Conservation (phyloP, 2,113 vertebrate species). For the Poeciliopsis turrubarensis region DNA sequence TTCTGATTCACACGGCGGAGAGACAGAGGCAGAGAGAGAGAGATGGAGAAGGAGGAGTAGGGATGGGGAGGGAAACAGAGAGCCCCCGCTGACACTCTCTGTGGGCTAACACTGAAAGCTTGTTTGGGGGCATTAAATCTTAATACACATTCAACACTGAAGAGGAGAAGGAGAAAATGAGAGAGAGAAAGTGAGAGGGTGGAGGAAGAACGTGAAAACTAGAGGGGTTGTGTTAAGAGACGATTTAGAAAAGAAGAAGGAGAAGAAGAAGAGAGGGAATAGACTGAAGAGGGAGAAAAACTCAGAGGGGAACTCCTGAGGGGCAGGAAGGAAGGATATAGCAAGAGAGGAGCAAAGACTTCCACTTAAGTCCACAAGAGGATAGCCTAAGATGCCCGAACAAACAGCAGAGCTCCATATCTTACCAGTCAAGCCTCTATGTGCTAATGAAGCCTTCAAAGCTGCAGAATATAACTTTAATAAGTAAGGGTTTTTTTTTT, state of each 20-base stretch:
- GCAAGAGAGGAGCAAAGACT: constrained; percentile 59
- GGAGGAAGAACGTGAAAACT: constrained; percentile 16
- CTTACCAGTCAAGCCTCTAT: constrained; percentile 71
- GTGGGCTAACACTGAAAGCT: constrained; percentile 73
- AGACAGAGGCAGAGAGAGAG: too few relatives aligned
- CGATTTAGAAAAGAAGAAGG: constrained; percentile 3
- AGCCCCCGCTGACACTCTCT: constrained; percentile 69
- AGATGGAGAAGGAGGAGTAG: constrained; percentile 11
- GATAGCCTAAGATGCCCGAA: constrained; percentile 61
- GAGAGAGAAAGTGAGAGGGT: constrained; percentile 44
- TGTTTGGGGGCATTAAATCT: constrained; percentile 76
- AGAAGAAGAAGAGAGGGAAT: constrained; percentile 15
- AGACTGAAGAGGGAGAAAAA: constrained; percentile 14
- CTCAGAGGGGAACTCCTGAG: constrained; percentile 50
- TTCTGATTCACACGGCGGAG: constrained; percentile 55
- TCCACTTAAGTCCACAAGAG: constrained; percentile 60
- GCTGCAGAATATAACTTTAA: too few relatives aligned
- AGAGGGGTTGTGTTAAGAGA: constrained; percentile 8
- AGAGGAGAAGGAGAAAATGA: constrained; percentile 53
- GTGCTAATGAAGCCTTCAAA: constrained; percentile 72
- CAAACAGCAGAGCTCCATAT: constrained; percentile 64
- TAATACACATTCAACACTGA: constrained; percentile 54
- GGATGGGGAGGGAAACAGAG: constrained; percentile 60
- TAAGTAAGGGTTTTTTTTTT: too few relatives aligned
- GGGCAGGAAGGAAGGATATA: constrained; percentile 65